phyloP scores from a whole-genome alignment of 1,140 invertebrate species.

The Cepaea nemoralis region DNA sequence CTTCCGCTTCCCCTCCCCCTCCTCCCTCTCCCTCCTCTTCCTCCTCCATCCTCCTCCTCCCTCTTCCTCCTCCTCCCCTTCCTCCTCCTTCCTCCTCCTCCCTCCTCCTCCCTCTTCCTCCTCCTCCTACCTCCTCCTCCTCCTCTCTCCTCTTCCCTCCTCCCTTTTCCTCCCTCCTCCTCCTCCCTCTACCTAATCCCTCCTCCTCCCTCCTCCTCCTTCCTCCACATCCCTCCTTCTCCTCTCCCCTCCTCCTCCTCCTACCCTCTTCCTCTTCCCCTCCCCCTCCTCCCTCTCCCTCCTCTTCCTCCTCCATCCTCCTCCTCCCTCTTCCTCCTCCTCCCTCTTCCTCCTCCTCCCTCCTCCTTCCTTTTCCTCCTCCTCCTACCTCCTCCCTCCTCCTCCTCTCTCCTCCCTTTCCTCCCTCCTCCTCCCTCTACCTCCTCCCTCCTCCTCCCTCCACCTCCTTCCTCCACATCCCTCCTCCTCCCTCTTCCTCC shows the following conservation, averaged over 20 bases:
- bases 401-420: too few species aligned
- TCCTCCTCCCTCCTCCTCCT: too few species aligned
- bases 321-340: neutral
- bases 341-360: neutral
- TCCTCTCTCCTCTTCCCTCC: neutral
- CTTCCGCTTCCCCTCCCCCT: too few species aligned
- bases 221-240: neutral
- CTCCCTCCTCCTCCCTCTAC: neutral
- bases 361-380: too few species aligned
- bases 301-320: too few species aligned
- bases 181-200: too few species aligned
- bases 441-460: conserved; percentile 9
- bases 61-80: neutral
- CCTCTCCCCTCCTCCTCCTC: neutral
- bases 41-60: too few species aligned
- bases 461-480: too few species aligned
- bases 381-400: too few species aligned
- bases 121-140: too few species aligned
- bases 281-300: neutral
- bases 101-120: conserved; percentile 6
- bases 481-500: conserved; percentile 16
- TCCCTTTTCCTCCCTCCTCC: neutral
- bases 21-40: too few species aligned
- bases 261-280: too few species aligned
- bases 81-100: neutral